Conservation (phyloP, 2,888 invertebrate genomes). For the Cotesia congregata region DNA sequence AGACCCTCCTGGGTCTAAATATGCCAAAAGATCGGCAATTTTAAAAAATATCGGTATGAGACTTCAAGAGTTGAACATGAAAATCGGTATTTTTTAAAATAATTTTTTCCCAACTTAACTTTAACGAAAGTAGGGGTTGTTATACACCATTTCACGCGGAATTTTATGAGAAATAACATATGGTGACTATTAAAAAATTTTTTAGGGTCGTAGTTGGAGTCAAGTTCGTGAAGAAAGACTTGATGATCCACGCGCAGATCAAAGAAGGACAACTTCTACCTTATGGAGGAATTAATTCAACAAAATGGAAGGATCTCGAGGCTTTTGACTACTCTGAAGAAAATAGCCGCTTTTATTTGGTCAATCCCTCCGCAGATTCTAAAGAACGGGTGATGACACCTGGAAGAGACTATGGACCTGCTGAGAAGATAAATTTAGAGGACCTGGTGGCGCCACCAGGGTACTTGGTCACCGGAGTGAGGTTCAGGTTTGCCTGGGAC, state of each 20-base stretch:
- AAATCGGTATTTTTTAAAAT: too few species aligned
- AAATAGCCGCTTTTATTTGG: background rate
- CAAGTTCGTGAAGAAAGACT: background rate
- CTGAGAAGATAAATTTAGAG: background rate
- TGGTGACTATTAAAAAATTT: background rate
- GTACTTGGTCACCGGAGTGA: background rate
- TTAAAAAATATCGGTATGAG: too few species aligned
- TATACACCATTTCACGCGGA: too few species aligned
- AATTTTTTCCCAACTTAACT: too few species aligned
- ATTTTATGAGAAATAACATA: too few species aligned
- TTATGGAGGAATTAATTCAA: background rate
- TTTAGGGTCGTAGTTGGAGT: background rate
- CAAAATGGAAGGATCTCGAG: background rate
- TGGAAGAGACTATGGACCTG: background rate
- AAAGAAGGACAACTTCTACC: background rate
- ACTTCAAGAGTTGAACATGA: too few species aligned
- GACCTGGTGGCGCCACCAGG: background rate
- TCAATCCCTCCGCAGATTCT: too few species aligned
- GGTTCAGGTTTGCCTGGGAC: background rate
- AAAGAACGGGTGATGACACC: background rate
- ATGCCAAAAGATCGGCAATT: too few species aligned
- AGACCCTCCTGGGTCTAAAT: too few species aligned
- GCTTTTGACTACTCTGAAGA: background rate
- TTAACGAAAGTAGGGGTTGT: too few species aligned
- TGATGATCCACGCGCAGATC: background rate